A percentile compares a stretch with the other conserved stretches of the same genome.
Conservation (phyloP, 1,140 invertebrate species). For the Mercenaria mercenaria region DNA sequence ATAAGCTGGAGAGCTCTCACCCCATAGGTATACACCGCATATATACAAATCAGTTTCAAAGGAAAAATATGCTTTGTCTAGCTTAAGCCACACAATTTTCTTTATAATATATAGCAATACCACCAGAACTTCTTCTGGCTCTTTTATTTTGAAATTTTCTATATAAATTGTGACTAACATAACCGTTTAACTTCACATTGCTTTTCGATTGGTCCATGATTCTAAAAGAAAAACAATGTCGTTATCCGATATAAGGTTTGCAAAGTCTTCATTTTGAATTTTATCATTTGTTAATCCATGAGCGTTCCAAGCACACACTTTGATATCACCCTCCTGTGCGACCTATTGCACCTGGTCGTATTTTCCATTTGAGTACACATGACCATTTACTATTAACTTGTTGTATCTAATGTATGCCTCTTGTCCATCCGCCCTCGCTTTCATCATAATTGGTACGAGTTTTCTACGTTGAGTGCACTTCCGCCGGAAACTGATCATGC, state of each 20-base stretch:
- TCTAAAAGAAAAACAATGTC: slow-evolving; percentile 31
- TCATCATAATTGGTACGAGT: not conserved
- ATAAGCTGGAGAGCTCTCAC: not conserved
- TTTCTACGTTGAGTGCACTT: not conserved
- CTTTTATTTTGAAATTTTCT: slow-evolving; percentile 30
- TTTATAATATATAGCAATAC: slow-evolving; percentile 7
- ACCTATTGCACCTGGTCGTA: not conserved
- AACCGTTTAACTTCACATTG: slow-evolving; percentile 11
- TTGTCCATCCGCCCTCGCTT: not conserved
- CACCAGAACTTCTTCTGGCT: slow-evolving; percentile 16
- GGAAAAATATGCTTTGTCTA: slow-evolving; percentile 7
- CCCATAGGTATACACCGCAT: no score
- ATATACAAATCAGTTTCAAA: slow-evolving; percentile 36
- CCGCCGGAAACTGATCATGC: not conserved
- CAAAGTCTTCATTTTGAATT: not conserved
- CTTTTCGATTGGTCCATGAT: slow-evolving; percentile 26
- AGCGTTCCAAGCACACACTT: not conserved
- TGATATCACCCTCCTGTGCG: not conserved
- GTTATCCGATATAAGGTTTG: not conserved
- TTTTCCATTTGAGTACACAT: no score
- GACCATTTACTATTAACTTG: not conserved
- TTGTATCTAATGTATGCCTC: not conserved
- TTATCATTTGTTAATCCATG: not conserved
- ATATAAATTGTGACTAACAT: no score
- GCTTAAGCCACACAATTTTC: not conserved